Evolutionary conservation across 2,888 invertebrate genomes (phyloP).

Genomic region (Pedicia rivosa): DNA sequence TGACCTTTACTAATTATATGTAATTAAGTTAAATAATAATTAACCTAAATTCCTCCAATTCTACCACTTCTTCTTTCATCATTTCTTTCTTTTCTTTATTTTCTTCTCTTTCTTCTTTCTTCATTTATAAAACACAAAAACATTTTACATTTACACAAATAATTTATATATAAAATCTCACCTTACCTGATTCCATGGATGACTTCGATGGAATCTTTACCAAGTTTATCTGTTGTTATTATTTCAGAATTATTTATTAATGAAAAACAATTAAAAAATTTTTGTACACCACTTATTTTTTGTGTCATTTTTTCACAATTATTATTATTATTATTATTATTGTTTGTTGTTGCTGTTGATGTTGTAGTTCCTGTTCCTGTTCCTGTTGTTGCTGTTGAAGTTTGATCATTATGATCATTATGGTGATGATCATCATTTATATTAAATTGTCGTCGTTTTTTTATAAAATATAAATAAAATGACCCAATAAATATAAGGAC

Average conservation of each 20-base stretch:
- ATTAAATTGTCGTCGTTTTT: no score
- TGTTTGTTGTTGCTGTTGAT: background rate
- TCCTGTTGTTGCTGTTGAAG: background rate
- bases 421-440: slow-evolving; percentile 6
- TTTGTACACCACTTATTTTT: slow-evolving; percentile 6
- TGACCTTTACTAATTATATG: no score
- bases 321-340: slow-evolving; percentile 1
- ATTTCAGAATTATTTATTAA: slow-evolving; percentile 10
- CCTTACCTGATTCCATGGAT: slow-evolving; percentile 22
- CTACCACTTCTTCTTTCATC: no score
- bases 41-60: no score
- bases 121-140: background rate
- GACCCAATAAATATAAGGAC: background rate
- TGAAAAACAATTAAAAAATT: slow-evolving; percentile 12
- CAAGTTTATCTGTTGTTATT: slow-evolving; percentile 10
- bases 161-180: slow-evolving; percentile 2
- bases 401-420: slow-evolving; percentile 3
- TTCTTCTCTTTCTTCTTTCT: no score
- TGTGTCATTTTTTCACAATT: background rate
- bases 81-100: no score
- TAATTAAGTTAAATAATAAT: no score
- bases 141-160: background rate
- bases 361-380: slow-evolving; percentile 1
- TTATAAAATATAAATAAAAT: background rate
- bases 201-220: slow-evolving; percentile 11